These are phyloP conservation scores for Pholis gunnellus DNA, from an alignment of 2,113 vertebrate species.

Conservation along the genomic window DNA sequence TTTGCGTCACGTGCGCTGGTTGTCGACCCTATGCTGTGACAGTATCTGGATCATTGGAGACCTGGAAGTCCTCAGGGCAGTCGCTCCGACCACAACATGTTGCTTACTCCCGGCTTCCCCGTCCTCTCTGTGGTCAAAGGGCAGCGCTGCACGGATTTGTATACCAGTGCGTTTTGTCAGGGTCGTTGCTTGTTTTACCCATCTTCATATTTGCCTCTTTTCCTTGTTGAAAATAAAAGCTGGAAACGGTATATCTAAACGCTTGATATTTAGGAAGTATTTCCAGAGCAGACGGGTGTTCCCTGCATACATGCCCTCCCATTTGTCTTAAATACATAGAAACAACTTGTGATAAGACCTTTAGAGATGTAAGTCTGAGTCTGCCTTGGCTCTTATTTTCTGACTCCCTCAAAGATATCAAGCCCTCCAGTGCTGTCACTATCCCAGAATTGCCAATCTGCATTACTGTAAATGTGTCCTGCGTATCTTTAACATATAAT, in stretches of 20 bases:
- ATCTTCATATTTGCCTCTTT: not conserved
- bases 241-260: not conserved
- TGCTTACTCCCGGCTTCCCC: not conserved
- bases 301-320: not conserved
- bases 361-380: not conserved
- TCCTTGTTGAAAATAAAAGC: not conserved
- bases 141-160: not conserved
- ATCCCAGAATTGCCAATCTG: not conserved
- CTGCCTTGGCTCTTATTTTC: not conserved
- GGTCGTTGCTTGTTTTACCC: not conserved
- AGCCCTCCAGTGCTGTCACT: not conserved
- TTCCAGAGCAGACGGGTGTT: not conserved
- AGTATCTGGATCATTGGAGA: not conserved
- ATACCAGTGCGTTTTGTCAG: conserved; percentile 4
- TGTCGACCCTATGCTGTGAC: not conserved
- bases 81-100: conserved; percentile 19
- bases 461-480: not conserved
- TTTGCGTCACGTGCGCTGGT: not conserved
- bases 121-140: conserved; percentile 6
- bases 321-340: not conserved
- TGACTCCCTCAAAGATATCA: not conserved
- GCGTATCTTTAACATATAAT: not conserved
- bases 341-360: not conserved
- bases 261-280: not conserved
- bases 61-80: not conserved